A percentile compares a stretch with the other conserved stretches of the same genome.
Conservation (phyloP, 2,888 invertebrate genomes). For the Caenorhabditis sinica region DNA sequence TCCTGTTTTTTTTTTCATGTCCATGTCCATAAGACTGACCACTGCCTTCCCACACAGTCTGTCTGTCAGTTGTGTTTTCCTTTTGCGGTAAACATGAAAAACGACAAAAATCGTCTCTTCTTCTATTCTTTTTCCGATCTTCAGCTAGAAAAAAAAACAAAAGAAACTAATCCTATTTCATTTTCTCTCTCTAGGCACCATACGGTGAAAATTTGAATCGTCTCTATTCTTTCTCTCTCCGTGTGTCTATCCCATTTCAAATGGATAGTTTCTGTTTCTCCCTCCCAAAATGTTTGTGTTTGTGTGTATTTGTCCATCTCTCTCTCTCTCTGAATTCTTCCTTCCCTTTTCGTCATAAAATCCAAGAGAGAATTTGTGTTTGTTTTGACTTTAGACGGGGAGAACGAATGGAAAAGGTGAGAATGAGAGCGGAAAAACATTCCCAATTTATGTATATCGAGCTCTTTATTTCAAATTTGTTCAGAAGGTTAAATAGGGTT, state of each 20-base stretch:
- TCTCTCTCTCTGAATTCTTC: constrained; percentile 21
- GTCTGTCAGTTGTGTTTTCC: constrained; percentile 18
- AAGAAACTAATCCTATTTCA: constrained; percentile 52
- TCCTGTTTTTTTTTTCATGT: constrained; percentile 15
- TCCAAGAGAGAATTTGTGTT: constrained; percentile 30
- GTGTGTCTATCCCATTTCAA: too few species aligned
- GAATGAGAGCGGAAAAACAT: constrained; percentile 1
- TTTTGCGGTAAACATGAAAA: constrained; percentile 29
- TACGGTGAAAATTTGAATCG: constrained; percentile 6
- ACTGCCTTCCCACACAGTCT: too few species aligned
- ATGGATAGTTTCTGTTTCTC: constrained; percentile 30
- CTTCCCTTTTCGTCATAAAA: constrained; percentile 19
- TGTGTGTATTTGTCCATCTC: constrained; percentile 10
- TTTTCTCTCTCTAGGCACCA: constrained; percentile 11
- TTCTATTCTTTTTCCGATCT: background rate
- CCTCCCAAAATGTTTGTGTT: constrained; percentile 7
- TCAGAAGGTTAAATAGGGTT: too few species aligned
- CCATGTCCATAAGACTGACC: constrained; percentile 5
- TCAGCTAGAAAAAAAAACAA: constrained; percentile 14
- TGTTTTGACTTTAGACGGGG: constrained; percentile 46
- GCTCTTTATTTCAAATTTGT: background rate
- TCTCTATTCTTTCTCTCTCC: background rate
- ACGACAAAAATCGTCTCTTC: background rate
- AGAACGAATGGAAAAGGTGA: constrained; percentile 3
- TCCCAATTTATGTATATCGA: background rate